phyloP scores from a whole-genome alignment of 2,797 vertebrate species.

The Neoniphon sammara region DNA sequence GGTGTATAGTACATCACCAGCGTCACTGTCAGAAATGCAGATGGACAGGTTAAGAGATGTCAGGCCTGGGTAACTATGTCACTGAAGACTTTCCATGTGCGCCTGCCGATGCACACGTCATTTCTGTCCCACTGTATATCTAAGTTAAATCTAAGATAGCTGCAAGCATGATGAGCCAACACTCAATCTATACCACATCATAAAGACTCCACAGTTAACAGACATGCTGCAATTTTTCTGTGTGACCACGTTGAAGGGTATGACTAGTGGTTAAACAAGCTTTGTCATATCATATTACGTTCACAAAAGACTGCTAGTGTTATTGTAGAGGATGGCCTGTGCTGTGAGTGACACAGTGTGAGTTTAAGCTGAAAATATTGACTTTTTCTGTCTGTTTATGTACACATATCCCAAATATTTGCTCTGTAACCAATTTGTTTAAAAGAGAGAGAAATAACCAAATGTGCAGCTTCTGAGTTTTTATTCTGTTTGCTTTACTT shows the following conservation, averaged over 20 bases:
- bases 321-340: slow-evolving; percentile 2
- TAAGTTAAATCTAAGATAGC: background rate
- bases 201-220: background rate
- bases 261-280: slow-evolving; percentile 9
- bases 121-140: background rate
- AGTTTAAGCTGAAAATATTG: background rate
- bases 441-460: background rate
- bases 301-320: background rate
- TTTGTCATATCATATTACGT: slow-evolving; percentile 4
- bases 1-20: slow-evolving; percentile 29
- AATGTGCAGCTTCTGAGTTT: background rate
- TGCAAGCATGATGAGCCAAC: background rate
- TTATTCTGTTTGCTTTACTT: background rate
- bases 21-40: slow-evolving; percentile 68
- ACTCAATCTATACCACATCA: too few relatives aligned
- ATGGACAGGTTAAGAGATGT: slow-evolving; percentile 70
- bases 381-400: background rate
- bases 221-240: background rate
- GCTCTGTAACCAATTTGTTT: background rate
- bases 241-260: background rate
- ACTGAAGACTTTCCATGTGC: background rate
- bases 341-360: background rate
- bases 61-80: slow-evolving; percentile 27
- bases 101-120: background rate
- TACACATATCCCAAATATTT: background rate